Evolutionary conservation across 1,140 invertebrate species (phyloP).

Genomic region (Aphelenchoides fujianensis): DNA sequence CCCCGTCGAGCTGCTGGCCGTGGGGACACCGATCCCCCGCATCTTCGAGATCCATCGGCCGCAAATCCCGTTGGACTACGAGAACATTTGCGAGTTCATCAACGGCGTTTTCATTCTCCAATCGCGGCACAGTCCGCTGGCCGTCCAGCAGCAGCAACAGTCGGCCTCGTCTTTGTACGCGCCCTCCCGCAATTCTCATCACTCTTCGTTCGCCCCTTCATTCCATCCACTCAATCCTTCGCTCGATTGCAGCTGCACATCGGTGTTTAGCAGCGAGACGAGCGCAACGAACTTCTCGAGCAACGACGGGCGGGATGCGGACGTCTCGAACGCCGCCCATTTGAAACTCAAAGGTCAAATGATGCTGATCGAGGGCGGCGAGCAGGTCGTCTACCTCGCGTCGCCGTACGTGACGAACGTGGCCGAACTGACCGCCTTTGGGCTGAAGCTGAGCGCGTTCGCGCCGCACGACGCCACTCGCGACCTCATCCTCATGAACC

Average conservation of each 20-base stretch:
- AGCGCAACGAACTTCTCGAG: too few species aligned
- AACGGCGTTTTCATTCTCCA: constrained; percentile 52
- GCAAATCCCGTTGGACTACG: constrained; percentile 51
- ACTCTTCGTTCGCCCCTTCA: background rate
- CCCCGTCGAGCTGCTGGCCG: constrained; percentile 44
- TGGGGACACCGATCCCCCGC: constrained; percentile 45
- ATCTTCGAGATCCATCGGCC: constrained; percentile 53
- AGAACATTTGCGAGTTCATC: constrained; percentile 54
- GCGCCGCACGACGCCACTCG: constrained; percentile 91
- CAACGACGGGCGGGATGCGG: background rate
- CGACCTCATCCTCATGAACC: constrained; percentile 89
- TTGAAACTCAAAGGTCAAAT: constrained; percentile 43
- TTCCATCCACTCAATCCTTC: too few species aligned
- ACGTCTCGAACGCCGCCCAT: background rate
- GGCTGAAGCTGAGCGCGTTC: constrained; percentile 87
- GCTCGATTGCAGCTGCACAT: too few species aligned
- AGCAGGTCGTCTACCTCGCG: constrained; percentile 50
- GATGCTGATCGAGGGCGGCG: constrained; percentile 42
- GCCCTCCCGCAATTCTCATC: background rate
- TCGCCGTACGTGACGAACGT: constrained; percentile 54
- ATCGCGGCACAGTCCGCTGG: constrained; percentile 41
- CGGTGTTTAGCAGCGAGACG: too few species aligned
- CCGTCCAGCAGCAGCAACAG: constrained; percentile 25
- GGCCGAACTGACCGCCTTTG: constrained; percentile 62
- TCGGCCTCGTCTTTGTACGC: background rate